Evolutionary conservation across 2,888 invertebrate species (phyloP), one percentile per base, ranked within the genome.

Genomic region (Petrolisthes manimaculis): DNA sequence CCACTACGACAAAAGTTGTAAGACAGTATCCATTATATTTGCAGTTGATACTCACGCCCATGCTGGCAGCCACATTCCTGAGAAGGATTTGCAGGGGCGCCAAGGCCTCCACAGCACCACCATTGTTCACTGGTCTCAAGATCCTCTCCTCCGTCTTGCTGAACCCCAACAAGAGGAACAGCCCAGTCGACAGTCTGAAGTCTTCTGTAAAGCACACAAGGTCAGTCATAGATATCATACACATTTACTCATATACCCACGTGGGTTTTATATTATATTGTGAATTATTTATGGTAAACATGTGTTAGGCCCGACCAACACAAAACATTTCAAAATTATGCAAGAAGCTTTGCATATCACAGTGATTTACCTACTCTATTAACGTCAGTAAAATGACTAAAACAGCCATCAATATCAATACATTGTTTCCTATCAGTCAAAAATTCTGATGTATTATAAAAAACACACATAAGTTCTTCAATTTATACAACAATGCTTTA

Each of bases 81-180:
- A 90, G 61, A 37, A 90, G 82, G n/a, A 75, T 78, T 55, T 83
- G 82, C 14, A 89, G 89, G 8, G 85, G 80, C 51, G 24, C 53
- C 5, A 90, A 71, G 51, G 89, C 88, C 78, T 89, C 88, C 24
- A 89, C 82, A 5, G 89, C 90, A n/a, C 83, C 69, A 54, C 86
- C 88, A 0, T 83, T 61, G 54, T 89, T 90, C 53, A 86, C 88
- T 61, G 77, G 86, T 75, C 69, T 86, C 77, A 90, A 82, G 8
- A 90, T 67, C 37, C 74, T 77, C 78, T 89, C 89, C 69, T 90
- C 90, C 51, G 67, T 88, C 54, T 69, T 79, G 84, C 89, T 89
- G 88, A 88, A 90, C 18, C 90, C 90, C 69, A 90, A 83, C 69
- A 90, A 84, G 51, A 90, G 89, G 89, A 90, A 90, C 24, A 90